These are phyloP conservation scores for Osmerus mordax DNA, from an alignment of 2,113 vertebrate species.

Conservation along the genomic window DNA sequence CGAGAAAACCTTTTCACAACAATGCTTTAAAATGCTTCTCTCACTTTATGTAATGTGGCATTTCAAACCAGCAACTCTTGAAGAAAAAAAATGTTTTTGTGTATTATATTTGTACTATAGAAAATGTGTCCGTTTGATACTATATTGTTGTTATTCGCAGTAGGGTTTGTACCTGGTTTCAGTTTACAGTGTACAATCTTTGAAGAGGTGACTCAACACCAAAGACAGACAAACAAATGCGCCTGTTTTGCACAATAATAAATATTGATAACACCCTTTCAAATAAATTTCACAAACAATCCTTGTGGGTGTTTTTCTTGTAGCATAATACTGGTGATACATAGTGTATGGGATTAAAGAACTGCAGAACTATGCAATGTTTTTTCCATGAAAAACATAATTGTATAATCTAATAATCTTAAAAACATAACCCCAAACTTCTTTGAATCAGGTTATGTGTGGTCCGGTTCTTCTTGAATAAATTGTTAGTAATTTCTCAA, in stretches of 20 bases:
- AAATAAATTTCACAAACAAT: conserved; percentile 7
- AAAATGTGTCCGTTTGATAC: conserved; percentile 48
- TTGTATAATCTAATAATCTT: too few species aligned
- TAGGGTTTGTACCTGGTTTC: conserved; percentile 21
- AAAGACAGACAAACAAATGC: conserved; percentile 8
- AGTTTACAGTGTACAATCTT: conserved; percentile 12
- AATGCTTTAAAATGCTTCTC: background rate
- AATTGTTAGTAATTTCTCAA: too few species aligned
- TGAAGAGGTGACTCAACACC: conserved; percentile 5
- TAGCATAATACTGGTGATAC: too few species aligned
- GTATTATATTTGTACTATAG: conserved; percentile 51
- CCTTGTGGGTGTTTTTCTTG: too few species aligned
- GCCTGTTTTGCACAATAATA: conserved; percentile 1
- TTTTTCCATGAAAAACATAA: too few species aligned
- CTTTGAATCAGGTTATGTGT: too few species aligned
- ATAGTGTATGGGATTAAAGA: too few species aligned
- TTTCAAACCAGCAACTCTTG: conserved; percentile 31
- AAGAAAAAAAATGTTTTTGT: conserved; percentile 31
- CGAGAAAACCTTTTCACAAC: background rate
- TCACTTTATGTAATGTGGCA: conserved; percentile 17
- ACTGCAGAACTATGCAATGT: too few species aligned
- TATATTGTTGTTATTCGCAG: conserved; percentile 39
- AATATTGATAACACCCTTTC: background rate
- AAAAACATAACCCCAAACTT: too few species aligned
- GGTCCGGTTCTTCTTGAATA: too few species aligned